Base-by-base conservation (phyloP, 2,113 vertebrate genomes). In the Columbina picui region DNA sequence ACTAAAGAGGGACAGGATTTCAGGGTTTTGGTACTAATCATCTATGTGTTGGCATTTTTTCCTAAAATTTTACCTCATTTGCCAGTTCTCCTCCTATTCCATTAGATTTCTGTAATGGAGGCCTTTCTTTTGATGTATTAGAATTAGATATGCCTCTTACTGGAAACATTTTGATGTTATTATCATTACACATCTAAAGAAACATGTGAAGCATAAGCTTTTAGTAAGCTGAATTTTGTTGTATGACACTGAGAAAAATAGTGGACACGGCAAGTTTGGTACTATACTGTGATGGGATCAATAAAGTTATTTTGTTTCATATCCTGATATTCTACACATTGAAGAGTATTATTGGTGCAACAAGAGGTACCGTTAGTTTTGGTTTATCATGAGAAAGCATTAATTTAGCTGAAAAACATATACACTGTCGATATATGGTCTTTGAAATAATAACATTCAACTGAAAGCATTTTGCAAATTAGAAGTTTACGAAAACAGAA, bases 231-330 rank as follows among this genome's bases (percentile, higher is more conserved):
- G 57, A 76, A 53, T 10, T 45, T 84, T 87, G 12, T 83, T 69
- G 0, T 0, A 2, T 55, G 32, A 23, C 52, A 78, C 65, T 82
- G 87, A 81, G 23, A 90, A 92, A 64, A 82, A 39, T 41, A 65
- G 38, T 70, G 71, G 64, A 81, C n/a, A 78, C 29, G 70, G 36
- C 55, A 93, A 74, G 30, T 21, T 68, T 92, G 52, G 71, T 74
- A 91, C 75, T 90, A 83, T 80, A 64, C 32, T 67, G 27, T 76
- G 39, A 64, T 87, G 83, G 19, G 63, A 55, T 84, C 60, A 92
- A 77, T 74, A 93, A 87, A 90, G 50, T 29, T n/a, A 68, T 23
- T 56, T 70, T 67, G 32, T 79, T 97, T 96, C 91, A 90, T 94
- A 96, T 92, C 64, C 21, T 2, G 7, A 3, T 79, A 29, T 67